Conservation (phyloP, 1,140 invertebrate genomes). For the Saccostrea glomerata region DNA sequence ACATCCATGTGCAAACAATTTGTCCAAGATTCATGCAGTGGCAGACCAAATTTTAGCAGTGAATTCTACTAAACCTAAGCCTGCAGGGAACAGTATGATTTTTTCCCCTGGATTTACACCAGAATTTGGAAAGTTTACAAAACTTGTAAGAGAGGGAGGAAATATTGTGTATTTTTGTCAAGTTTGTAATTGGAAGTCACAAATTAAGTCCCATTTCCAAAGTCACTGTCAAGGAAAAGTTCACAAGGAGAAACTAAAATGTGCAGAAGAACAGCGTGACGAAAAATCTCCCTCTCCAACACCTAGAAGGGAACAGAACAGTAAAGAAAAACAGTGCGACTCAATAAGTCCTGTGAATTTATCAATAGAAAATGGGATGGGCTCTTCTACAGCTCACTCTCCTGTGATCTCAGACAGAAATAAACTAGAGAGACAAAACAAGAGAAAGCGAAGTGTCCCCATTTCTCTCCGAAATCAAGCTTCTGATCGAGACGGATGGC, state of each 20-base stretch:
- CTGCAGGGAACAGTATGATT: neutral
- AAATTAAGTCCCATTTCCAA: slow-evolving; percentile 67
- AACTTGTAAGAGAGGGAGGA: slow-evolving; percentile 71
- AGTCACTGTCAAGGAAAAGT: slow-evolving; percentile 64
- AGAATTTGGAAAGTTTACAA: slow-evolving; percentile 73
- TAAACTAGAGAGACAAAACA: slow-evolving; percentile 41
- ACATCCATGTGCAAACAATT: slow-evolving; percentile 36
- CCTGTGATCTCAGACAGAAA: neutral
- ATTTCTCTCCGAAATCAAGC: slow-evolving; percentile 49
- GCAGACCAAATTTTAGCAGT: slow-evolving; percentile 63
- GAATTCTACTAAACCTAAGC: slow-evolving; percentile 24
- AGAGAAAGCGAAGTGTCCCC: slow-evolving; percentile 51
- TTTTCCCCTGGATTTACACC: slow-evolving; percentile 64
- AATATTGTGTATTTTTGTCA: slow-evolving; percentile 74
- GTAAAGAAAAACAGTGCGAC: neutral
- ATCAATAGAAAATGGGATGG: neutral
- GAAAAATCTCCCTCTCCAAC: slow-evolving; percentile 17
- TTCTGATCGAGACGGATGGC: slow-evolving; percentile 45
- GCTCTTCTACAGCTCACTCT: neutral
- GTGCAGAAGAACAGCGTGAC: slow-evolving; percentile 54
- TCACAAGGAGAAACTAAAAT: slow-evolving; percentile 64
- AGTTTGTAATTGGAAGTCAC: slow-evolving; percentile 73
- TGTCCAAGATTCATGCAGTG: slow-evolving; percentile 56
- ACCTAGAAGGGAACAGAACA: neutral
- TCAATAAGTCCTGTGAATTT: slow-evolving; percentile 9